A percentile compares a stretch with the other conserved stretches of the same genome.
phyloP scores from a whole-genome alignment of 2,113 vertebrate species.

The Tetraodon nigroviridis region DNA sequence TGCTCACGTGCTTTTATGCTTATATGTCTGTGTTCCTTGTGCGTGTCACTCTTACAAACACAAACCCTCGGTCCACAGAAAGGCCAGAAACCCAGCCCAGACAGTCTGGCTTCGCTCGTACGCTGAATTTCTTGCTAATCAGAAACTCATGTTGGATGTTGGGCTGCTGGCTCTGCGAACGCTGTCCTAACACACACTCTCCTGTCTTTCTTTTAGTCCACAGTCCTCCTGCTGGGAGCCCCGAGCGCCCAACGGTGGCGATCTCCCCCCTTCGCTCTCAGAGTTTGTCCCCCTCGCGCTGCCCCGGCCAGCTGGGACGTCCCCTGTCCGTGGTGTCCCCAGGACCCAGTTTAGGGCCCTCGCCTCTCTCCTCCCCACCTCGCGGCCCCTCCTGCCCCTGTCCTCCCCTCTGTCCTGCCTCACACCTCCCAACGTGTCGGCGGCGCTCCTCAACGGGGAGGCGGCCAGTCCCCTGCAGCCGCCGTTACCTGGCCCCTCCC shows the following conservation, averaged over 20 bases:
- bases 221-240: constrained; percentile 75
- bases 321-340: constrained; percentile 81
- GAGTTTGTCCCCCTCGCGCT: constrained; percentile 85
- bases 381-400: constrained; percentile 77
- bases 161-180: not conserved
- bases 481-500: constrained; percentile 66
- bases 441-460: constrained; percentile 82
- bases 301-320: constrained; percentile 76
- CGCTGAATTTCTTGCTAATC: not conserved
- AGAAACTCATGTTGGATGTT: not conserved
- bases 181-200: not conserved
- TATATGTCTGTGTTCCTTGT: constrained; percentile 21
- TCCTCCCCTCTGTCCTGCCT: constrained; percentile 83
- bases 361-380: constrained; percentile 68
- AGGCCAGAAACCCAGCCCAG: constrained; percentile 8
- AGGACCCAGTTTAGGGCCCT: constrained; percentile 74
- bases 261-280: constrained; percentile 85
- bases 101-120: constrained; percentile 21
- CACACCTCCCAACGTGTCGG: constrained; percentile 87
- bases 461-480: constrained; percentile 55
- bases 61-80: constrained; percentile 26
- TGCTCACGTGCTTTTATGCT: constrained; percentile 5
- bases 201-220: constrained; percentile 71
- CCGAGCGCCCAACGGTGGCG: constrained; percentile 81
- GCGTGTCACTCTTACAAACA: constrained; percentile 25